Evolutionary conservation across 2,797 vertebrate species (phyloP), one percentile per base, ranked within the genome.

Genomic region (Huso huso): DNA sequence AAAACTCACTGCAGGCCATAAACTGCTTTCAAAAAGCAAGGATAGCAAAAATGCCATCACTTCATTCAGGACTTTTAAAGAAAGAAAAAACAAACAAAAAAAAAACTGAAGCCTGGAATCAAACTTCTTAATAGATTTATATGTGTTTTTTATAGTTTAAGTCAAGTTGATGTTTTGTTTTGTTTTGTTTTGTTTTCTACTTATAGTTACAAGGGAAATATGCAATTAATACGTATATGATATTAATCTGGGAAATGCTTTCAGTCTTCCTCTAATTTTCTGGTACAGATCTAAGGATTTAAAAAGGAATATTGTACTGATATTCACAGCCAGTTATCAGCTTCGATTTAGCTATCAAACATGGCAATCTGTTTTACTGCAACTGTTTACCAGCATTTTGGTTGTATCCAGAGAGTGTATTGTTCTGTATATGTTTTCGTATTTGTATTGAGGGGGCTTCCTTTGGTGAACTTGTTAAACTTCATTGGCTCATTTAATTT

Each of bases 31-130:
- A 37, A 37, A 37, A 37, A 37, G 23, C 23, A 37, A 37, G 23
- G 23, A 73, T 72, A 3, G 48, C 65, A 55, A 61, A 13, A 73
- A 49, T 10, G 58, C 69, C 66, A 59, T 60, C 48, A 23, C 65
- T 52, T 48, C 48, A 37, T 77, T 84, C 87, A 88, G 85, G 85
- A 88, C 83, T 77, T 84, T 37, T 37, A 37, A 55, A n/a, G 6
- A 55, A 78, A 79, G 76, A 77, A 75, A 55, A 55, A 37, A 37
- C 23, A 37, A 37, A 37, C 2, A 37, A 57, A 71, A 82, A 82
- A 83, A 82, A 81, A 82, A 85, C 87, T 90, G 89, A 90, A 81
- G 86, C 86, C 92, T 90, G 88, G 83, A 90, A 90, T 79, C 81
- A 84, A 81, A 75, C 68, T 86, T 76, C 84, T 83, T 84, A 55